Base-by-base conservation (phyloP, 2,888 invertebrate species). In the Cinara cedri region DNA sequence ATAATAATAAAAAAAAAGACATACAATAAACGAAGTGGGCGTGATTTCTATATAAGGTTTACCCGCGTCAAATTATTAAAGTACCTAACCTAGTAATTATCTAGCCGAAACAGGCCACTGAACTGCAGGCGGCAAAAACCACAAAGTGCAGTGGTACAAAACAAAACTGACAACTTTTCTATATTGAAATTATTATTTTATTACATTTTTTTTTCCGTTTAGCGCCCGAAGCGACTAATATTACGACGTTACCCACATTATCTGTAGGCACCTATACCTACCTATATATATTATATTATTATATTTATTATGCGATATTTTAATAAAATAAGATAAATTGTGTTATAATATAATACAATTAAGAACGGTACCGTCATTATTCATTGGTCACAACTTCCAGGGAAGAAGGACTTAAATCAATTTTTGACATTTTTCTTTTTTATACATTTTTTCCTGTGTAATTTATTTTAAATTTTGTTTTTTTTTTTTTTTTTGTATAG, bases 61-160 rank as follows among this genome's bases (percentile, higher is more conserved):
- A 65, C 51, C 54, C 19, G 13, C 46, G 46, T 76, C 65, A 78
- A 78, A 78, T 51, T 42, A 70, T 70, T 70, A 13, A 42, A 57
- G 70, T 70, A n/a, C n/a, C n/a, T n/a, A 70, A 70, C 51, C 68
- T 24, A 78, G 78, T 78, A 78, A 78, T 78, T 78, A 78, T 62
- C 16, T 42, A 62, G 42, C 68, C 51, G 42, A 78, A 78, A 70
- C 68, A 42, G 68, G 78, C 68, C 78, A 78, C 70, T 51, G 57
- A 68, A 78, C 57, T 51, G 2, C 55, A 55, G 60, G 78, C 78
- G 68, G 78, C 68, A 60, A 78, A 68, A 78, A 78, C 68, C 66
- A 76, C 74, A 75, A 65, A 54, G 63, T 65, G 63, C 34, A 14
- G 24, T 2, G 14, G 8, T 65, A 42, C 34, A 24, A 63, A 75